A percentile compares a stretch with the other conserved stretches of the same genome.
Evolutionary conservation across 2,888 invertebrate species (phyloP).

Genomic region (Cremastinae sp.): DNA sequence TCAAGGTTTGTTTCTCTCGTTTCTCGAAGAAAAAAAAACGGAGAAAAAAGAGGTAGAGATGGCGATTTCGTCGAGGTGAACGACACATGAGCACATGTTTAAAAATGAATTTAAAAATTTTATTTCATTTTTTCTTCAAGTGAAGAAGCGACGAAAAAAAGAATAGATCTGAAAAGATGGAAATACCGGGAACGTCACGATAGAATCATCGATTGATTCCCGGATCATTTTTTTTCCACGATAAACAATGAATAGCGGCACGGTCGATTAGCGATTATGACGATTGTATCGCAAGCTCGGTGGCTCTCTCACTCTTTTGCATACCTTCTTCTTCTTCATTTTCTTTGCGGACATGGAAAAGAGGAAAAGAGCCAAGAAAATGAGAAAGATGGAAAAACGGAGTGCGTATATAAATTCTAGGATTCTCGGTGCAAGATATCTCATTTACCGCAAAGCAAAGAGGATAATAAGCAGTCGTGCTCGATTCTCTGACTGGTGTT

Average conservation of each 20-base stretch:
- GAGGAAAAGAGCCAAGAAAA: conserved; percentile 30
- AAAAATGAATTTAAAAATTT: conserved; percentile 1
- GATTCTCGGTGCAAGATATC: conserved; percentile 34
- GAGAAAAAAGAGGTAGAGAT: not conserved
- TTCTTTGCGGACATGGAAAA: not conserved
- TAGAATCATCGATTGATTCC: conserved; percentile 33
- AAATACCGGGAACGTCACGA: conserved; percentile 61
- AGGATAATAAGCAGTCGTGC: conserved; percentile 42
- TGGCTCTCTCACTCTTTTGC: conserved; percentile 45
- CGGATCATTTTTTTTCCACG: conserved; percentile 54
- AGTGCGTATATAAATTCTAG: conserved; percentile 57
- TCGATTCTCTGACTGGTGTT: conserved; percentile 38
- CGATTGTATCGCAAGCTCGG: conserved; percentile 53
- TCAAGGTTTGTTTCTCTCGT: not conserved
- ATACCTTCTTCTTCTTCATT: conserved; percentile 32
- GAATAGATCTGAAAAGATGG: conserved; percentile 32
- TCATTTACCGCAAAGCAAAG: conserved; percentile 38
- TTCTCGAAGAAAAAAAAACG: conserved; percentile 3
- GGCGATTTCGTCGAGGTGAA: conserved; percentile 26
- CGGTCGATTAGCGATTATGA: conserved; percentile 52
- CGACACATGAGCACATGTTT: conserved; percentile 32
- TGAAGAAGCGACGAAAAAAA: not conserved
- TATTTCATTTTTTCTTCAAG: too few species aligned
- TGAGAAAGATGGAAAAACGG: too few species aligned
- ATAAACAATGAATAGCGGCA: conserved; percentile 59